Evolutionary conservation across 1,140 invertebrate species (phyloP), one percentile per base, ranked within the genome.

Genomic region (Drosophila repleta): DNA sequence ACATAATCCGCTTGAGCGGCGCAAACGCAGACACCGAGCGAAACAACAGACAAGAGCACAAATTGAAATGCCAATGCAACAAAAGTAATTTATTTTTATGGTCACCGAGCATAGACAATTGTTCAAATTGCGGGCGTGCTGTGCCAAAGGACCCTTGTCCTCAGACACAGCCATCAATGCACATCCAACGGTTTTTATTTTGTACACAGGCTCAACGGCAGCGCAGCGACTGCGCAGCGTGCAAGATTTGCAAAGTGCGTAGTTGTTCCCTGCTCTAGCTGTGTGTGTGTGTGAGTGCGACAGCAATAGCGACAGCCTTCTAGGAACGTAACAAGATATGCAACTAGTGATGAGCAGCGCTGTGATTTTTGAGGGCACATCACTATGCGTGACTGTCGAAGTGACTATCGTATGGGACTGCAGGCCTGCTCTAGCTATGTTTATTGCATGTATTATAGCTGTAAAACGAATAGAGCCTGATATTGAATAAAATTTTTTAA

Each of bases 61-160:
- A 90, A 90, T 90, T 90, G 85, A 90, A 90, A 90, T 90, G 66
- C 76, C 77, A 84, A 89, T 82, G 80, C 57, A 75, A 81, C 60
- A 81, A 82, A 79, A 90, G 35, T 68, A 72, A 90, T 89, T 89
- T 89, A 84, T 80, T 89, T 89, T 76, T 74, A 89, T 79, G 68
- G 62, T 70, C 60, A 63, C 20, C 66, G 52, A 68, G 57, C 52
- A 39, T 56, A 62, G 41, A 76, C 48, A 83, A 83, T 79, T 66
- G 79, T 45, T 71, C 24, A 60, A 88, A 88, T 88, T 78, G 76
- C 73, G 53, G 76, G 73, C 81, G 76, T 83, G 80, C 76, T 66
- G 81, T 37, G 68, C 37, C 67, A 72, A 72, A 62, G 60, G 61
- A 74, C 52, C 35, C 64, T 62, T 51, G 20, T 37, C 58, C 68